A percentile compares a stretch with the other conserved stretches of the same genome.
These are phyloP conservation scores for Dicrostonyx torquatus DNA, from an alignment of 2,797 vertebrate genomes.

Conservation along the genomic window DNA sequence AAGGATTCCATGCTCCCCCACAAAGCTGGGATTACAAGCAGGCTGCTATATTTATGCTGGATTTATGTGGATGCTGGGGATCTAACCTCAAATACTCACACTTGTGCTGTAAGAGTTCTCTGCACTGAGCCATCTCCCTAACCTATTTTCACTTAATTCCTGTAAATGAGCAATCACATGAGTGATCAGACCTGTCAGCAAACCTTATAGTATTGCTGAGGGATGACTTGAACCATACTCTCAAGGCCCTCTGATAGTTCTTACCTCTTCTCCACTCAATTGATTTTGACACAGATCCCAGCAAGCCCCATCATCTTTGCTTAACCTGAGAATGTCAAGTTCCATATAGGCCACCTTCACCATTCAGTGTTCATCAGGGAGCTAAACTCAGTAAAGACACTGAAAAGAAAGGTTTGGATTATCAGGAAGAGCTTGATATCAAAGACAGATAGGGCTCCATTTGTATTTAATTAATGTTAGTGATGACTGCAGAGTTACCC, in stretches of 20 bases:
- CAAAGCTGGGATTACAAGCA: background rate
- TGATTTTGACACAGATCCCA: background rate
- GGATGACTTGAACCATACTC: background rate
- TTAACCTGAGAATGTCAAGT: too few species aligned
- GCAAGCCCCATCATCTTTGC: background rate
- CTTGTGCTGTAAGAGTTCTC: background rate
- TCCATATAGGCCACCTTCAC: background rate
- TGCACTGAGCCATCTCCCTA: background rate
- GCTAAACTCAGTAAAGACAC: background rate
- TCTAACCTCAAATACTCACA: background rate
- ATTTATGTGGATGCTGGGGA: background rate
- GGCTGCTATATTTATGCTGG: background rate
- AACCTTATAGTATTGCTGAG: background rate
- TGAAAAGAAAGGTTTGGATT: background rate
- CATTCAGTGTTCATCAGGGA: background rate
- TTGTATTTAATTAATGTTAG: background rate
- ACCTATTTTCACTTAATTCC: background rate
- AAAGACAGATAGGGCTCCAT: background rate
- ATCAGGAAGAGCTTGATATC: background rate
- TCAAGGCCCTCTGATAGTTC: background rate
- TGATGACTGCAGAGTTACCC: background rate
- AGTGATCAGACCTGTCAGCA: background rate
- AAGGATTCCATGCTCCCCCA: rapidly evolving
- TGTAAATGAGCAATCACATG: background rate
- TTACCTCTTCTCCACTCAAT: background rate